Evolutionary conservation across 2,113 vertebrate species (phyloP).

Genomic region (Rhodinocichla rosea): DNA sequence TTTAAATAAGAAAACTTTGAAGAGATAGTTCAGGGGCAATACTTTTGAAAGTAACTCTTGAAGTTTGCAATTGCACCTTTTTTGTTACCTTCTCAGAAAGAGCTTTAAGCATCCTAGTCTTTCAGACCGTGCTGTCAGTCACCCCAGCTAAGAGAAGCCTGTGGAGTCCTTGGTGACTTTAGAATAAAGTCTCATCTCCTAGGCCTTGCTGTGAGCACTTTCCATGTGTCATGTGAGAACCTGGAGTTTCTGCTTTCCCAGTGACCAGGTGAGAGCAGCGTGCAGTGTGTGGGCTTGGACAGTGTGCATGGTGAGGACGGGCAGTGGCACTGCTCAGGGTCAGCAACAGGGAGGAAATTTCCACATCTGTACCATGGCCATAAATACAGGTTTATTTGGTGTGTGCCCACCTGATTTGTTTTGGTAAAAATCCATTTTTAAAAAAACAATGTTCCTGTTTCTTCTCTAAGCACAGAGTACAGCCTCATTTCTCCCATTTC

Average conservation of each 20-base stretch:
- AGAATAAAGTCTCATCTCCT: neutral
- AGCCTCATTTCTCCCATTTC: neutral
- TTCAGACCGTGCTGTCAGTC: neutral
- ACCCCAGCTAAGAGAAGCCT: neutral
- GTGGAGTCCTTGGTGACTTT: neutral
- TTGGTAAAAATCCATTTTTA: neutral
- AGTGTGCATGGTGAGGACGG: fast-evolving
- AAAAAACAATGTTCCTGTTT: neutral
- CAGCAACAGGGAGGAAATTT: neutral
- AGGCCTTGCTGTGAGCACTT: neutral
- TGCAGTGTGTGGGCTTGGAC: fast-evolving
- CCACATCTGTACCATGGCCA: neutral
- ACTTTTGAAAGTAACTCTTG: neutral
- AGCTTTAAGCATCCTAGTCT: neutral
- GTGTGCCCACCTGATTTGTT: fast-evolving
- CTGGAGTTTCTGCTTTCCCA: neutral
- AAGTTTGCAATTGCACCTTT: neutral
- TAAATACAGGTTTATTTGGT: neutral
- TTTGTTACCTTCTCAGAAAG: neutral
- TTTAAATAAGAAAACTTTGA: neutral
- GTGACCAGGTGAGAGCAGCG: neutral
- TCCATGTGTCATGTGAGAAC: neutral
- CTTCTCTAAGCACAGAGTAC: neutral
- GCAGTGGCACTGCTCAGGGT: neutral
- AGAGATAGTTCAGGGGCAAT: neutral